phyloP scores from a whole-genome alignment of 2,113 vertebrate species.

The Atractosteus spatula region DNA sequence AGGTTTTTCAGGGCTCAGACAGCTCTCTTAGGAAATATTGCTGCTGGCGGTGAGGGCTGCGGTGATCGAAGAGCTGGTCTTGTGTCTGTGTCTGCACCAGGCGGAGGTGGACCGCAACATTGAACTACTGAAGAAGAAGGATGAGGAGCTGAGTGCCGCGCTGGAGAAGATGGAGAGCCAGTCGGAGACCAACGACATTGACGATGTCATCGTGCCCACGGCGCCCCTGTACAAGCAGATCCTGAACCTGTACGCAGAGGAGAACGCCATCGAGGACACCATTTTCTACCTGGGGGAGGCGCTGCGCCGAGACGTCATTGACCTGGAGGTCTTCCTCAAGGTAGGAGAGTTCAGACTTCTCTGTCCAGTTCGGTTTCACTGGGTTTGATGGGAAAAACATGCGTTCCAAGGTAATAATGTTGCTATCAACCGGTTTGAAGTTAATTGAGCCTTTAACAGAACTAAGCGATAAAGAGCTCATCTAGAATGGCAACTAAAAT shows the following conservation, averaged over 20 bases:
- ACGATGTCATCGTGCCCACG: constrained; percentile 95
- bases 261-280: constrained; percentile 98
- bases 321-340: constrained; percentile 97
- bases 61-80: neutral
- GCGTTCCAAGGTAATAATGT: too few relatives aligned
- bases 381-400: too few relatives aligned
- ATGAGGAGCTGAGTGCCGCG: constrained; percentile 92
- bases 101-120: constrained; percentile 95
- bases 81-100: constrained; percentile 53
- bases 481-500: too few relatives aligned
- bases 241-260: constrained; percentile 94
- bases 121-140: constrained; percentile 92
- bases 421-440: too few relatives aligned
- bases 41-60: too few relatives aligned
- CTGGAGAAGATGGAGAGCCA: constrained; percentile 99
- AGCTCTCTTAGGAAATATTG: too few relatives aligned
- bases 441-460: too few relatives aligned
- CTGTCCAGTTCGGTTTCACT: too few relatives aligned
- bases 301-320: constrained; percentile 89
- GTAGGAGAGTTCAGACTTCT: constrained; percentile 46
- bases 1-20: too few relatives aligned
- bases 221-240: constrained; percentile 98
- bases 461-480: too few relatives aligned
- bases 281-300: constrained; percentile 98
- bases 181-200: constrained; percentile 97